Evolutionary conservation across 1,140 invertebrate genomes (phyloP).

Genomic region (Aethina tumida): DNA sequence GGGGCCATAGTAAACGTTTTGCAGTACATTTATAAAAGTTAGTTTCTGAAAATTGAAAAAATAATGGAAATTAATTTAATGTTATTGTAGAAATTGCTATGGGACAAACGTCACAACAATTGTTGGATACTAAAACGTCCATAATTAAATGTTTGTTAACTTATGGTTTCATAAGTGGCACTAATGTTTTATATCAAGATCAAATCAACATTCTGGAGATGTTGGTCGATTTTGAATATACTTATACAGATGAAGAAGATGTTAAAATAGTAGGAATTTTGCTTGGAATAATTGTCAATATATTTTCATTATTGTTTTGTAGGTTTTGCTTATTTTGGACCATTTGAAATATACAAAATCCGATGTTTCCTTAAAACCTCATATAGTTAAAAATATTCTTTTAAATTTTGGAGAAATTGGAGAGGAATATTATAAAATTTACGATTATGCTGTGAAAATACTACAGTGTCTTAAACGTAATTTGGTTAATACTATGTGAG

Average conservation of each 20-base stretch:
- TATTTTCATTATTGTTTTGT: conserved; percentile 13
- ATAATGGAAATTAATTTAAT: background rate
- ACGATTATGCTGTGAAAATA: conserved; percentile 19
- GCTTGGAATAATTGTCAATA: background rate
- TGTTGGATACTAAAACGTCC: conserved; percentile 10
- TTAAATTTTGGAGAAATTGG: conserved; percentile 20
- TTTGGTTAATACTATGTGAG: too few species aligned
- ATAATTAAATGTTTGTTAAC: conserved; percentile 13
- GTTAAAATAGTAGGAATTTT: conserved; percentile 23
- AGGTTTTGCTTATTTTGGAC: conserved; percentile 18
- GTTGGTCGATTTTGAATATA: conserved; percentile 19
- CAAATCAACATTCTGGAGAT: conserved; percentile 17
- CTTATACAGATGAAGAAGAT: conserved; percentile 17
- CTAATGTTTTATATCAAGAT: conserved; percentile 2
- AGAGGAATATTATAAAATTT: conserved; percentile 15
- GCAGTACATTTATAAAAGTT: background rate
- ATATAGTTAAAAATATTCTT: conserved; percentile 19
- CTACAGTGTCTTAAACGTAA: conserved; percentile 23
- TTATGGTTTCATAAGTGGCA: conserved; percentile 13
- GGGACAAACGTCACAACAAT: conserved; percentile 5
- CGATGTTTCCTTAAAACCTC: conserved; percentile 13
- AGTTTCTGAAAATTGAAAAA: background rate
- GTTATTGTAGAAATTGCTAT: background rate
- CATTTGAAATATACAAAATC: conserved; percentile 10
- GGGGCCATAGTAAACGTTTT: too few species aligned